Base-by-base conservation (phyloP, 2,113 vertebrate species). In the Protobothrops mucrosquamatus region DNA sequence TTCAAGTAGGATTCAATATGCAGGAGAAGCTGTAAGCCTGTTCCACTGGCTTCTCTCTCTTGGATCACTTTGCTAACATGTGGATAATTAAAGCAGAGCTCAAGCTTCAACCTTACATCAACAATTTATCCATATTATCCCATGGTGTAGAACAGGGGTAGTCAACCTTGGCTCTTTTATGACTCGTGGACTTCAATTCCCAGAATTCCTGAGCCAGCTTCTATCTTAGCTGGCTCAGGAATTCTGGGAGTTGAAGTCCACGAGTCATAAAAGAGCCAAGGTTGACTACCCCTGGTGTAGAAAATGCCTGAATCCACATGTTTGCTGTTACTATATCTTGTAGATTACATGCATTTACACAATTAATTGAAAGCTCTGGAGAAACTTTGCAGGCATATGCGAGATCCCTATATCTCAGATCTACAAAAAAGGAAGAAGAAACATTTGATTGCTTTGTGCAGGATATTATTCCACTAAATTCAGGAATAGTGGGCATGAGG, bases 331-430 rank as follows among this genome's bases (percentile, higher is more conserved):
- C 91, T 91, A 81, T 94, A 11, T n/a, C 9, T 52, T 92, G 86
- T 43, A 90, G 26, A 34, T n/a, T 5, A 43, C 59, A 90, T n/a
- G 5, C 10, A 95, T 93, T 94, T 23, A 91, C 46, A 64, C 14
- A 93, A 46, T 24, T 57, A 29, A 10, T 6, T 69, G 1, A 29
- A 93, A 85, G 9, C 74, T 94, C 94, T 95, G 34, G n/a, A 57
- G 55, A 34, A 57, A 57, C 6, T 54, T 51, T 88, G 64, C 57
- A 10, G n/a, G 91, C 87, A 43, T 26, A 89, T 96, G 95, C 85
- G 55, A 90, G 94, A 56, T 39, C 18, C n/a, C 20, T 34, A 23
- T 10, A 18, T 39, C 15, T 39, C 54, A 56, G 52, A 61, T 18
- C 57, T 29, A 43, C 34, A 29, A n/a, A 52, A 54, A 6, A 87